These are phyloP conservation scores for Escarpia spicata DNA, from an alignment of 2,888 invertebrate species.

Conservation along the genomic window DNA sequence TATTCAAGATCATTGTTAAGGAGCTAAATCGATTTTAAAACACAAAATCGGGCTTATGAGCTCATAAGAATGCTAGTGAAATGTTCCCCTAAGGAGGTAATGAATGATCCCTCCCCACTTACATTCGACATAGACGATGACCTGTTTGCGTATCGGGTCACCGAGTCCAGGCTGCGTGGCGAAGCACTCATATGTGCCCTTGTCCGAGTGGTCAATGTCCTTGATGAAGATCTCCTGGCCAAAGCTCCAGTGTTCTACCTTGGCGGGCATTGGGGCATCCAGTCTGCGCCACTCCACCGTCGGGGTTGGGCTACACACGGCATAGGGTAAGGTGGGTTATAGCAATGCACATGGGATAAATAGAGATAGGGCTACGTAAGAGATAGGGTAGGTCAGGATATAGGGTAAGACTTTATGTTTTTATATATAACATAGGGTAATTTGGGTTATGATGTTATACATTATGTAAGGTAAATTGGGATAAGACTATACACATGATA, in stretches of 20 bases:
- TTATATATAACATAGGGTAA: no score
- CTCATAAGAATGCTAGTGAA: no score
- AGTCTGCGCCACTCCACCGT: slow-evolving; percentile 30
- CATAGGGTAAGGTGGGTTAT: not conserved
- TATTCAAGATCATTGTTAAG: no score
- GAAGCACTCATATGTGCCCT: slow-evolving; percentile 30
- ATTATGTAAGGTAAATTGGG: no score
- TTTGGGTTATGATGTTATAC: no score
- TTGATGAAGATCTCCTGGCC: slow-evolving; percentile 68
- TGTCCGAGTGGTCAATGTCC: slow-evolving; percentile 28
- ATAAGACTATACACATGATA: no score
- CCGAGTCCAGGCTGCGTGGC: slow-evolving; percentile 24
- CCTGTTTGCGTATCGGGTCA: slow-evolving; percentile 52
- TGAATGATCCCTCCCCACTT: slow-evolving; percentile 40
- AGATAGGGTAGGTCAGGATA: not conserved
- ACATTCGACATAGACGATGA: slow-evolving; percentile 65
- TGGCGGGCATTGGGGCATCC: slow-evolving; percentile 25
- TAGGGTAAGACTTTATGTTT: no score
- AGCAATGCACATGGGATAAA: not conserved
- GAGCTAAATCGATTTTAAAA: no score
- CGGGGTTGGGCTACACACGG: slow-evolving; percentile 34
- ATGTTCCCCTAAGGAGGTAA: no score
- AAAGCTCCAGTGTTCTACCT: slow-evolving; percentile 76
- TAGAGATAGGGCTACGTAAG: not conserved
- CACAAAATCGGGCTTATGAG: no score